Percentiles rank a stretch among this genome's conserved stretches.
phyloP scores from a whole-genome alignment of 2,113 vertebrate genomes.

The Smithornis capensis region DNA sequence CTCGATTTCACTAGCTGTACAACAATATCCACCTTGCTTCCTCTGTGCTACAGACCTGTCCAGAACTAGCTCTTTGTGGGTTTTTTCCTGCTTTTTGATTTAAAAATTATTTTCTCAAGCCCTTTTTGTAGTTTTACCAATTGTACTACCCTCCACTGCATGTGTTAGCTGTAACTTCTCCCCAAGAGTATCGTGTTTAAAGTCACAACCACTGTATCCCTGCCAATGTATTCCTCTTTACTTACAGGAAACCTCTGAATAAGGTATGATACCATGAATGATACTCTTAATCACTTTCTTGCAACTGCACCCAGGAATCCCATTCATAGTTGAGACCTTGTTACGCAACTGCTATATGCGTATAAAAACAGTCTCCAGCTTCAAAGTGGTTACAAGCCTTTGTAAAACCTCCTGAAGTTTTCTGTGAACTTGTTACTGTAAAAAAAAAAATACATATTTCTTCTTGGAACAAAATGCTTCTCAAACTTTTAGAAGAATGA shows the following conservation, averaged over 20 bases:
- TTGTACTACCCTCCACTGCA: background rate
- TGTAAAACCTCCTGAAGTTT: conserved; percentile 9
- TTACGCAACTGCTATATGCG: background rate
- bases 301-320: conserved; percentile 21
- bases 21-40: background rate
- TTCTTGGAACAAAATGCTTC: background rate
- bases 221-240: background rate
- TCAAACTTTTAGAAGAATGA: conserved; percentile 3
- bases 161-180: background rate
- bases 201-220: background rate
- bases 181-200: background rate
- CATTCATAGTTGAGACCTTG: background rate
- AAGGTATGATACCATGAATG: conserved; percentile 25
- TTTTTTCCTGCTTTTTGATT: background rate
- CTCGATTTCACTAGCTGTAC: background rate
- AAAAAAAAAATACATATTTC: background rate
- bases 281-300: conserved; percentile 41
- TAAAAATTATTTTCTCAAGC: background rate
- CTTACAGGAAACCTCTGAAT: background rate
- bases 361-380: background rate
- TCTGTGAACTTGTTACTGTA: background rate
- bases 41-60: background rate
- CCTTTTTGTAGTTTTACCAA: background rate
- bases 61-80: background rate
- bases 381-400: background rate